Percentiles rank a stretch among this genome's conserved stretches.
phyloP scores from a whole-genome alignment of 2,888 invertebrate species.

The Pristionchus maxplancki region DNA sequence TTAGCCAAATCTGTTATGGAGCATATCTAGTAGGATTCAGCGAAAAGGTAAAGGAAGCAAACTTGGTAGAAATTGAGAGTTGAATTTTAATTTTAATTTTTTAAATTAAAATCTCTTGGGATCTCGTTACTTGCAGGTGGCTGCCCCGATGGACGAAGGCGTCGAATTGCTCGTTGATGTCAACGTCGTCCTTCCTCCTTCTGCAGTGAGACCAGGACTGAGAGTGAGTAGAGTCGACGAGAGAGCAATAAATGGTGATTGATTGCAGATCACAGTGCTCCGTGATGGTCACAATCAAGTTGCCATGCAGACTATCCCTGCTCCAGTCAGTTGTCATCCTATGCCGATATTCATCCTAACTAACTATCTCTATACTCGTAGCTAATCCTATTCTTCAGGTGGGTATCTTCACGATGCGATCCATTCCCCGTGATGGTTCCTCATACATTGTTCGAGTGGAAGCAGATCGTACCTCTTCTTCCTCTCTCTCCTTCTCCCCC shows the following conservation, averaged over 20 bases:
- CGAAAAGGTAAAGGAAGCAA: background rate
- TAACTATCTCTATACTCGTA: no score
- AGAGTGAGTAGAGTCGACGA: background rate
- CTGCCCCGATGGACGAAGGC: constrained; percentile 51
- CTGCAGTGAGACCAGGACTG: background rate
- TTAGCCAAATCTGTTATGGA: background rate
- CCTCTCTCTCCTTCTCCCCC: background rate
- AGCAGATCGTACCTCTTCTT: background rate
- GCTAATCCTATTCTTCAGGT: no score
- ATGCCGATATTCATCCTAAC: background rate
- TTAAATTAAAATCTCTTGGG: no score
- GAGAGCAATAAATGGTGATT: background rate
- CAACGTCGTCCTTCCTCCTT: background rate
- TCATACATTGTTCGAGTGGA: constrained; percentile 49
- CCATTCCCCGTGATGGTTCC: constrained; percentile 33
- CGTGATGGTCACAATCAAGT: constrained; percentile 12
- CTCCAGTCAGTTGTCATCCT: constrained; percentile 24
- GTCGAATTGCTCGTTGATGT: constrained; percentile 40
- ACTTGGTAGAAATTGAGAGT: no score
- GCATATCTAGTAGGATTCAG: background rate
- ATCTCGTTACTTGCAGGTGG: constrained; percentile 22
- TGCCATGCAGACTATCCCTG: constrained; percentile 14
- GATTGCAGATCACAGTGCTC: constrained; percentile 5
- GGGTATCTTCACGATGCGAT: background rate
- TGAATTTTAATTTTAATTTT: no score